Conservation (phyloP, 2,797 vertebrate species). For the Molossus molossus region DNA sequence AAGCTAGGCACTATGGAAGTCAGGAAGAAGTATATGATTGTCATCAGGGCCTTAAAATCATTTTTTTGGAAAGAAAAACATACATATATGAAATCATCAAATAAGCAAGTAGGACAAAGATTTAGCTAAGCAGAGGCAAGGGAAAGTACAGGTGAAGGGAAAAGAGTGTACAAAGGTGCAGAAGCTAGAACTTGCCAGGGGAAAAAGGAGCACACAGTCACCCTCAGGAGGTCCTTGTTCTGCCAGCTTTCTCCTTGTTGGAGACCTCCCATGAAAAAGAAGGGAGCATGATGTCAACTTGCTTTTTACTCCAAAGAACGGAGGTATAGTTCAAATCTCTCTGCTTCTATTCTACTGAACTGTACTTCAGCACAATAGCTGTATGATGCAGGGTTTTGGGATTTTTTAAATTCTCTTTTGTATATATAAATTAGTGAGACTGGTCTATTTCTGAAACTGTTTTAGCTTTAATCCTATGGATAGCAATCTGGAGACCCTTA, state of each 20-base stretch:
- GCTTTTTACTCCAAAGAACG: neutral
- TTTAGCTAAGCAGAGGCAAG: neutral
- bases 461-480: conserved; percentile 23
- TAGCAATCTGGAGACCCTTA: conserved; percentile 45
- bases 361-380: neutral
- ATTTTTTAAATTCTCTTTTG: neutral
- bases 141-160: neutral
- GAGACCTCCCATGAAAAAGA: neutral
- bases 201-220: neutral
- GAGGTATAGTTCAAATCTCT: neutral
- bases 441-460: conserved; percentile 30
- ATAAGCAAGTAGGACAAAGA: neutral
- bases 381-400: neutral
- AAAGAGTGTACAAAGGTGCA: neutral
- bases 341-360: neutral
- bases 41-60: neutral
- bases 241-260: neutral
- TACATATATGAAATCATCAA: neutral
- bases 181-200: neutral
- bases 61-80: neutral
- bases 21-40: neutral
- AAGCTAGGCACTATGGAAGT: neutral
- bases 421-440: neutral
- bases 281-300: neutral
- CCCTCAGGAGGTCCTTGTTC: neutral